Evolutionary conservation across 1,140 invertebrate genomes (phyloP).

Genomic region (Caenorhabditis briggsae): DNA sequence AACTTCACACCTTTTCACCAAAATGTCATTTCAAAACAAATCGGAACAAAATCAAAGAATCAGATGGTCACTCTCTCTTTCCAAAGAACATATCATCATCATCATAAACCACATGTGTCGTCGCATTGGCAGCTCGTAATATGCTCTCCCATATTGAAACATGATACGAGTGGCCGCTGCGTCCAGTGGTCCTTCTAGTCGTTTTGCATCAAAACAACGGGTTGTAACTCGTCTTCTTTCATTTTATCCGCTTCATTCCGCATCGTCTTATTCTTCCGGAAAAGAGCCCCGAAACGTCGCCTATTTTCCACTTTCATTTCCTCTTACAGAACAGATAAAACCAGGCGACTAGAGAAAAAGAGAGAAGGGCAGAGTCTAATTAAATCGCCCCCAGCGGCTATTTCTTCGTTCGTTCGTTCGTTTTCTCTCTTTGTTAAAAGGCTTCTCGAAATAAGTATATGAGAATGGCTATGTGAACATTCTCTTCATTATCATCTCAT

Average conservation of each 20-base stretch:
- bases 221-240: slow-evolving; percentile 14
- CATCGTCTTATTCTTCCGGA: slow-evolving; percentile 5
- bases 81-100: neutral
- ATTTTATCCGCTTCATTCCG: neutral
- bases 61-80: neutral
- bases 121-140: slow-evolving; percentile 43
- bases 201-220: slow-evolving; percentile 25
- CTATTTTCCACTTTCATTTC: slow-evolving; percentile 5
- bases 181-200: slow-evolving; percentile 19
- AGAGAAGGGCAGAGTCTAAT: slow-evolving; percentile 24
- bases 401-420: neutral
- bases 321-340: neutral
- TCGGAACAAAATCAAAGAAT: slow-evolving; percentile 2
- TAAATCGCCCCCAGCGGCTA: slow-evolving; percentile 13
- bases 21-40: neutral
- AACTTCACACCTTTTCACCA: slow-evolving; percentile 2
- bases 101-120: slow-evolving; percentile 35
- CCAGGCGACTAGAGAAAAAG: too few species aligned
- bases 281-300: neutral
- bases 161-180: slow-evolving; percentile 37
- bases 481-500: slow-evolving; percentile 32
- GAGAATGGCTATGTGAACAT: neutral
- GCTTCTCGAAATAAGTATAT: slow-evolving; percentile 27
- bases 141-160: slow-evolving; percentile 52
- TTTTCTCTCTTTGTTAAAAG: slow-evolving; percentile 6